Base-by-base conservation (phyloP, 2,113 vertebrate species). In the Carassius carassius region DNA sequence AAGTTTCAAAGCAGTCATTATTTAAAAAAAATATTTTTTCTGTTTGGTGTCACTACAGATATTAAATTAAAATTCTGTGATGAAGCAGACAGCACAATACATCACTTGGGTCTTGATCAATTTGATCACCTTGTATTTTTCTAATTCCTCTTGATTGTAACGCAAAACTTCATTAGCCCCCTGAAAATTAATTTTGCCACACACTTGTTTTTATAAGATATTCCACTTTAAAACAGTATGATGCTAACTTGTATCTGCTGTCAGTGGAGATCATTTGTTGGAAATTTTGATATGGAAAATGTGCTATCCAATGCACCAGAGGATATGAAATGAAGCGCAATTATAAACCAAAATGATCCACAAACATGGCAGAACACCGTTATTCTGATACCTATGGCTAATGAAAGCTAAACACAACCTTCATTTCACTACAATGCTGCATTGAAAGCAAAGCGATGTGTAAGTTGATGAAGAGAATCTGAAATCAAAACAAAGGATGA, bases 401-500 rank as follows among this genome's bases (percentile, higher is more conserved):
- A 74, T 63, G 35, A 78, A 85, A 85, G 62, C 17, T 51, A 6
- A 67, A 60, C 3, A 29, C 29, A 80, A 63, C n/a, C 4, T 44
- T 56, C 63, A 21, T 62, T 81, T 56, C 23, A 4, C 14, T 63
- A 80, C 47, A 80, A 21, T 47, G 3, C 21, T 23, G 7, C 78
- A 70, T 84, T 82, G 72, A 65, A 82, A 87, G 49, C 63, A 75
- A 60, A 21, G 62, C 41, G 37, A 54, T 12, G 14, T 67, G 56
- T 29, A 23, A 69, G 25, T 41, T 76, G 49, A 73, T n/a, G 74
- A 37, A 75, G 80, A 78, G 73, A 77, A 80, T 82, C 17, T 35
- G 75, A 77, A 82, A 86, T 84, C 79, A 85, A 86, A 89, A 90
- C 88, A 90, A 89, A 89, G 86, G 80, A 78, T 78, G 70, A 84